A percentile compares a stretch with the other conserved stretches of the same genome.
phyloP scores from a whole-genome alignment of 2,888 invertebrate genomes.

The Platycnemis pennipes region DNA sequence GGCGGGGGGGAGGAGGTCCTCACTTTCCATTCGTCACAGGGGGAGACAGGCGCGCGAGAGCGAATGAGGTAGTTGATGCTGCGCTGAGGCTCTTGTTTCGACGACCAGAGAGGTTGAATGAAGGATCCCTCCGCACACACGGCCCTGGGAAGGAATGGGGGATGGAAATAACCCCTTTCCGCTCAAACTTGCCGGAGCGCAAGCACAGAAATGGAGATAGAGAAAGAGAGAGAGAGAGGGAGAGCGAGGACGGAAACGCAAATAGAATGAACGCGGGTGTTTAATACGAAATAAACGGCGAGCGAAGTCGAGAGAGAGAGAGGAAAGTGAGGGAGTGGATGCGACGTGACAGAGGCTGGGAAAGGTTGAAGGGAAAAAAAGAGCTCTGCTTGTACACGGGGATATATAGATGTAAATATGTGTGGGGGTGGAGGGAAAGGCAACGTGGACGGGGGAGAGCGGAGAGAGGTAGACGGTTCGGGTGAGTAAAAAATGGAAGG shows the following conservation, averaged over 20 bases:
- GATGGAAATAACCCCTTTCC: not conserved
- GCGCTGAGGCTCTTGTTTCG: not conserved
- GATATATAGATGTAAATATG: not conserved
- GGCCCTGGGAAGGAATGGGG: too few relatives aligned
- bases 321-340: not conserved
- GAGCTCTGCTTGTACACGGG: not conserved
- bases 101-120: not conserved
- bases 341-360: not conserved
- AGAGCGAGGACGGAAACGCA: not conserved
- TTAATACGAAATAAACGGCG: slow-evolving; percentile 2
- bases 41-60: too few relatives aligned
- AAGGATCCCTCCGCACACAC: not conserved
- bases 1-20: too few relatives aligned
- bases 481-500: not conserved
- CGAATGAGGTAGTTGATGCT: not conserved
- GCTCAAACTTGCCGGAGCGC: not conserved
- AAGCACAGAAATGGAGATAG: not conserved
- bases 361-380: not conserved
- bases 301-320: slow-evolving; percentile 49
- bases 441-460: not conserved
- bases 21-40: too few relatives aligned
- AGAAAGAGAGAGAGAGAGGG: too few relatives aligned
- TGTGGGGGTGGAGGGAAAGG: not conserved
- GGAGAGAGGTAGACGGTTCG: too few relatives aligned
- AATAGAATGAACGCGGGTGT: not conserved